phyloP scores from a whole-genome alignment of 35 echinoderm and acorn worm species.

The Apostichopus parvimensis region DNA sequence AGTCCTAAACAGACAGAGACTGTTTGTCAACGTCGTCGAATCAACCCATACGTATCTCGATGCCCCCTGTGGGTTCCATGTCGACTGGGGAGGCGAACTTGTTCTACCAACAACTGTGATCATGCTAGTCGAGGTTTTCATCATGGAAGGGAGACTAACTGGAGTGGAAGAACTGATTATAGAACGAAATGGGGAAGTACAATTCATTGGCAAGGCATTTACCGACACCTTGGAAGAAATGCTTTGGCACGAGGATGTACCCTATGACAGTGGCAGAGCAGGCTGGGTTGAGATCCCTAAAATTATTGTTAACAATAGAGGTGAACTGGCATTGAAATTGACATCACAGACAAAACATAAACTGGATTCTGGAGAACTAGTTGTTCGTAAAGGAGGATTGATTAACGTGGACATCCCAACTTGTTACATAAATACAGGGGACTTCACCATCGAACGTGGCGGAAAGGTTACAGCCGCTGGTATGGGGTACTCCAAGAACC shows the following conservation, averaged over 20 bases:
- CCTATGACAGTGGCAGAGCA: constrained; percentile 56
- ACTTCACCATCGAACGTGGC: constrained; percentile 63
- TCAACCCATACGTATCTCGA: constrained; percentile 94
- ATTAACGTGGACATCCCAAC: constrained; percentile 54
- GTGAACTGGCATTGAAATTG: constrained; percentile 41
- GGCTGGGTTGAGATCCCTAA: constrained; percentile 51
- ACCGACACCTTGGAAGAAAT: constrained; percentile 60
- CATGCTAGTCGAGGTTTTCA: constrained; percentile 59
- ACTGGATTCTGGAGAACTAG: constrained; percentile 64
- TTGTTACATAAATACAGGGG: constrained; percentile 56
- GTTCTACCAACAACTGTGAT: constrained; percentile 83
- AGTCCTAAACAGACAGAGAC: constrained; percentile 68
- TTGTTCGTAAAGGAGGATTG: constrained; percentile 69
- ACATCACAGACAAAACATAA: constrained; percentile 37
- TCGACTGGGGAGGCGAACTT: constrained; percentile 69
- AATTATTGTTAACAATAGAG: constrained; percentile 71
- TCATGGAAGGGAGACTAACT: constrained; percentile 76
- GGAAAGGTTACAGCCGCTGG: constrained; percentile 66
- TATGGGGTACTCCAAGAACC: constrained; percentile 36
- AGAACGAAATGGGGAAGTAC: constrained; percentile 69
- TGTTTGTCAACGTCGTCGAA: constrained; percentile 77
- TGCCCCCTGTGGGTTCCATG: constrained; percentile 84
- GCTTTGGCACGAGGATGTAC: constrained; percentile 68
- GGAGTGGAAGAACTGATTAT: constrained; percentile 83
- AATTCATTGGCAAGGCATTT: constrained; percentile 67